Conservation (phyloP, 2,113 vertebrate species). For the Saimiri boliviensis region DNA sequence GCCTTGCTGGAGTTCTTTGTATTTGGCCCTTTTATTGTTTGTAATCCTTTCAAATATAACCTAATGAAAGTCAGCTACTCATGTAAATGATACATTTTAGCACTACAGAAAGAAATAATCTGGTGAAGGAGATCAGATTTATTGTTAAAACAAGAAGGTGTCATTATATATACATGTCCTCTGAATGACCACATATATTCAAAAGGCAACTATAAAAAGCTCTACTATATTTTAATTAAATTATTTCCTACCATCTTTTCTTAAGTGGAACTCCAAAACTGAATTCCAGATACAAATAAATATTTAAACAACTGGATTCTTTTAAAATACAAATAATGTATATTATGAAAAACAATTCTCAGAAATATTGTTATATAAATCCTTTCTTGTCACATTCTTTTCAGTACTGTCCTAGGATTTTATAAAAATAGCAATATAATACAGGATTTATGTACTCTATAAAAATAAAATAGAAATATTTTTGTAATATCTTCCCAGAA, state of each 20-base stretch:
- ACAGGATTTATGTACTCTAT: conserved; percentile 2
- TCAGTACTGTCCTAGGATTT: background rate
- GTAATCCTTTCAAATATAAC: background rate
- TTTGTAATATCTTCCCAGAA: conserved; percentile 24
- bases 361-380: background rate
- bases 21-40: background rate
- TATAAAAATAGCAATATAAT: background rate
- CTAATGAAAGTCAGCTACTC: background rate
- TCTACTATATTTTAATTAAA: background rate
- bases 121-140: background rate
- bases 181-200: background rate
- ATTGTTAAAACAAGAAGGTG: background rate
- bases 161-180: background rate
- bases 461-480: conserved; percentile 41
- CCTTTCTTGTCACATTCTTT: conserved; percentile 29
- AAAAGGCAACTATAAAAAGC: background rate
- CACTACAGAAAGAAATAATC: background rate
- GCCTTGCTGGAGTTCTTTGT: background rate
- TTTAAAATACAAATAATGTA: conserved; percentile 2
- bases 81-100: background rate
- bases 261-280: background rate
- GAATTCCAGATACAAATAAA: background rate
- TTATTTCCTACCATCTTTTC: background rate
- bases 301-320: background rate
- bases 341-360: conserved; percentile 9